Percentiles rank a stretch among this genome's conserved stretches.
Conservation (phyloP, 2,888 invertebrate genomes). For the Hemistola chrysoprasaria region DNA sequence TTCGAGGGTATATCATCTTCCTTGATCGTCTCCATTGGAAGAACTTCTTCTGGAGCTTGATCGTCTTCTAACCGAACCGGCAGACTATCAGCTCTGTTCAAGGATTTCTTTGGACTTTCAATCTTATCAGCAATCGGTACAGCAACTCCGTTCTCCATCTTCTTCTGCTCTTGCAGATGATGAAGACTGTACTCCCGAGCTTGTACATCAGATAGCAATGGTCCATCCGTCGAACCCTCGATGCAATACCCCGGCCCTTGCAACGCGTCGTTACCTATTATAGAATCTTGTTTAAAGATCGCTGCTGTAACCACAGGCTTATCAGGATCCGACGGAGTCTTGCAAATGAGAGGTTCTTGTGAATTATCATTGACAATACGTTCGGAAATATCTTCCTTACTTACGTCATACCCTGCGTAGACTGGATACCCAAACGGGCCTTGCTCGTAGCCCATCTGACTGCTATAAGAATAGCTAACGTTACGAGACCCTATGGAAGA, state of each 20-base stretch:
- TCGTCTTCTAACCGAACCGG: slow-evolving; percentile 80
- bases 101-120: slow-evolving; percentile 68
- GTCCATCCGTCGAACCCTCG: slow-evolving; percentile 77
- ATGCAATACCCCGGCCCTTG: slow-evolving; percentile 74
- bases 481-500: slow-evolving; percentile 87
- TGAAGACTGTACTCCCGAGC: slow-evolving; percentile 72
- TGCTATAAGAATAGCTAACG: slow-evolving; percentile 90
- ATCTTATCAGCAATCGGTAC: slow-evolving; percentile 56
- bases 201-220: slow-evolving; percentile 74
- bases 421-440: slow-evolving; percentile 87
- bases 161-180: slow-evolving; percentile 68
- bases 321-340: slow-evolving; percentile 75
- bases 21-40: slow-evolving; percentile 58
- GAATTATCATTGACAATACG: slow-evolving; percentile 67
- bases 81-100: slow-evolving; percentile 79
- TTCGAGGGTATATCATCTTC: slow-evolving; percentile 64
- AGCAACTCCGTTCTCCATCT: slow-evolving; percentile 66
- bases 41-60: slow-evolving; percentile 33
- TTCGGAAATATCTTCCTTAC: slow-evolving; percentile 57
- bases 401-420: slow-evolving; percentile 81
- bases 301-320: slow-evolving; percentile 88
- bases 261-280: slow-evolving; percentile 68
- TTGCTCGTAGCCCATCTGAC: slow-evolving; percentile 89
- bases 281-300: slow-evolving; percentile 84
- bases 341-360: slow-evolving; percentile 73